Percentiles rank a stretch among this genome's conserved stretches.
Evolutionary conservation across 2,797 vertebrate species (phyloP).

Genomic region (Poecilia picta): DNA sequence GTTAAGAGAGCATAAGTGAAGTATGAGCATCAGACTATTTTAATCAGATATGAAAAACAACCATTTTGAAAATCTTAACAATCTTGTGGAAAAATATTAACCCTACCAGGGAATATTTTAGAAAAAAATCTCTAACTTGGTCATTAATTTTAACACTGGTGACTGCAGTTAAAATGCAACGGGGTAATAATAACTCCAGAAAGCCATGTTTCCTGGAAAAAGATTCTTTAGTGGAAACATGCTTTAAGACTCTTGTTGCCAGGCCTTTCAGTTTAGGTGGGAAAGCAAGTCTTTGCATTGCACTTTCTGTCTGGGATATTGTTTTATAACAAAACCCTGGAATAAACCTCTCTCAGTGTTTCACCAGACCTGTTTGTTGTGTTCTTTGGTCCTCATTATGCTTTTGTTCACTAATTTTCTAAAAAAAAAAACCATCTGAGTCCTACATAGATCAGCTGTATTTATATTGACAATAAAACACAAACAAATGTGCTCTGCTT

Average conservation of each 20-base stretch:
- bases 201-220: neutral
- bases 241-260: neutral
- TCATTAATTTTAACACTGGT: neutral
- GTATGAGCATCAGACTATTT: neutral
- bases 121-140: neutral
- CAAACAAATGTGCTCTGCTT: neutral
- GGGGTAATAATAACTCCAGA: neutral
- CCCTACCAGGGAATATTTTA: neutral
- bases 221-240: neutral
- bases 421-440: neutral
- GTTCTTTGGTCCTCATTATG: neutral
- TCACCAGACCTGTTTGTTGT: neutral
- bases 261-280: neutral
- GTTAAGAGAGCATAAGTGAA: neutral
- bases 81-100: neutral
- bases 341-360: neutral
- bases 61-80: neutral
- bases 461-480: neutral
- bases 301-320: neutral
- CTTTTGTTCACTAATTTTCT: neutral
- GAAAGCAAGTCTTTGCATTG: neutral
- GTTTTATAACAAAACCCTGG: neutral
- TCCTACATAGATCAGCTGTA: neutral
- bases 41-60: neutral
- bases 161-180: neutral